phyloP scores from a whole-genome alignment of 2,888 invertebrate genomes.

The Venustoraphidia nigricollis region DNA sequence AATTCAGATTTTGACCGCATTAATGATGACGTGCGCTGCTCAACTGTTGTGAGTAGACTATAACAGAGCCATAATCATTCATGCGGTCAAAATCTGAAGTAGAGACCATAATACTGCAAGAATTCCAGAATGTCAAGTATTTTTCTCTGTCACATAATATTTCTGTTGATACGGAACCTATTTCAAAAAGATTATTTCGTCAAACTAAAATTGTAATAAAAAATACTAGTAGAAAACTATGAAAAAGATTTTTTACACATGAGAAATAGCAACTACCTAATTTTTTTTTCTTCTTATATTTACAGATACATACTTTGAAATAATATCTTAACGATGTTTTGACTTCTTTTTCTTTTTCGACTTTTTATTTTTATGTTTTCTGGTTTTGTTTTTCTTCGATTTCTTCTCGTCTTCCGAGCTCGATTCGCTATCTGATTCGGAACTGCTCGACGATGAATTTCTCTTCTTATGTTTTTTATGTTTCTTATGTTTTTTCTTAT shows the following conservation, averaged over 20 bases:
- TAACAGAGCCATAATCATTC: too few species aligned
- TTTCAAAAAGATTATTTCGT: conserved; percentile 5
- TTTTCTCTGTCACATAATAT: too few species aligned
- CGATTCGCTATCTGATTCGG: conserved; percentile 13
- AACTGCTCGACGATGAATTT: conserved; percentile 27
- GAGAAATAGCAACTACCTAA: background rate
- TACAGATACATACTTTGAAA: background rate
- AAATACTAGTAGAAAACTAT: background rate
- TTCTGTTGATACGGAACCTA: too few species aligned
- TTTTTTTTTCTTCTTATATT: background rate
- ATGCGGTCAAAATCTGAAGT: too few species aligned
- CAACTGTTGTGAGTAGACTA: too few species aligned
- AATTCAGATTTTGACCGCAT: too few species aligned
- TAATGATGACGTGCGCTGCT: too few species aligned
- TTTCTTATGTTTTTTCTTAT: conserved; percentile 35
- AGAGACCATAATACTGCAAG: too few species aligned
- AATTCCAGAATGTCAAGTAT: too few species aligned
- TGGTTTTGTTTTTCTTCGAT: conserved; percentile 21
- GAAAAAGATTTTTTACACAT: background rate
- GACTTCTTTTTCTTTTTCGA: conserved; percentile 60
- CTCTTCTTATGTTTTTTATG: conserved; percentile 42
- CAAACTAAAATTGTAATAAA: conserved; percentile 2
- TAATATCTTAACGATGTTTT: conserved; percentile 32
- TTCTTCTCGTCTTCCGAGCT: conserved; percentile 24
- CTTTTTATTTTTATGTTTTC: conserved; percentile 36